Evolutionary conservation across 1,140 invertebrate species (phyloP), one percentile per base, ranked within the genome.

Genomic region (Idris sp.): DNA sequence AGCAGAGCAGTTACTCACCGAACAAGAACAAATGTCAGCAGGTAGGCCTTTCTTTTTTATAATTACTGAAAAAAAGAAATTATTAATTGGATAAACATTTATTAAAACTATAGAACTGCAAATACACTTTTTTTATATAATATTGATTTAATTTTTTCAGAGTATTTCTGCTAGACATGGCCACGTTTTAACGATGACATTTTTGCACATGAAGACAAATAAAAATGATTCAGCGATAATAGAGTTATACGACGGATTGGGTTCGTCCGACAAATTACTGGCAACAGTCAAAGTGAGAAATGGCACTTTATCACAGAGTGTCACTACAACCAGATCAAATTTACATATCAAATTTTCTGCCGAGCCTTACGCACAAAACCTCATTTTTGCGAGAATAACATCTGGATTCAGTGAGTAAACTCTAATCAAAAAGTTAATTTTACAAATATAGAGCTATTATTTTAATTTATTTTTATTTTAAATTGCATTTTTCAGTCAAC

Each of bases 111-210:
- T n/a, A n/a, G n/a, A 22, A 22, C 6, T 22, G 19, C 19, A 22
- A 22, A 22, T 4, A 22, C 2, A 22, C 6, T 22, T 22, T 22
- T 22, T 22, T 22, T 22, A n/a, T n/a, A n/a, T n/a, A n/a, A n/a
- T n/a, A n/a, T n/a, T n/a, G n/a, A n/a, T n/a, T n/a, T 51, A 26
- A 44, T 53, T 40, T 46, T 71, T 73, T 43, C 43, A 91, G 88
- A 84, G 91, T 67, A 95, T 96, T 82, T 93, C 91, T 30, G 95
- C 93, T 0, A 86, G 90, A 79, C 87, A 89, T 0, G 94, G 93
- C 0, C 93, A 96, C 68, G 91, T 94, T 0, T 82, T 97, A 10
- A 97, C 96, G 0, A 84, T 97, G 14, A 92, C 94, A 72, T 96
- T 97, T 82, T 87, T 95, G 38, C 91, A 93, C 79, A 90, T 96